Conservation (phyloP, 2,797 vertebrate species). For the Brotogeris chrysoptera region DNA sequence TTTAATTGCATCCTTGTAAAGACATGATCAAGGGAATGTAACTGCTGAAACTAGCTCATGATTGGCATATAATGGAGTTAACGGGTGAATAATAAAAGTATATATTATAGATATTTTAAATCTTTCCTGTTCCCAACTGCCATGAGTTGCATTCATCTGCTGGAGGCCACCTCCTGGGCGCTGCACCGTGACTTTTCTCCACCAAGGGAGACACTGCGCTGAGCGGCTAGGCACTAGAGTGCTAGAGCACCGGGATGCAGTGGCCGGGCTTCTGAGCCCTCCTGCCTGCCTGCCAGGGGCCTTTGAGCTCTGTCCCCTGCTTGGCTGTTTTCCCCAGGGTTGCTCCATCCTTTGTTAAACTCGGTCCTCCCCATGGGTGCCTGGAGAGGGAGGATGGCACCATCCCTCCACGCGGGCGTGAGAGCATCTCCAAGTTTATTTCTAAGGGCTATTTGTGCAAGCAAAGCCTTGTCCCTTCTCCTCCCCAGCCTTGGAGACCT, state of each 20-base stretch:
- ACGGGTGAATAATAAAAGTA: constrained; percentile 85
- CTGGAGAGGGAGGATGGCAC: background rate
- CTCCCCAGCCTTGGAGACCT: background rate
- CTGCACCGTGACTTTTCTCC: background rate
- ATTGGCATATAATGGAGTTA: constrained; percentile 81
- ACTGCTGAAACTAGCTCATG: constrained; percentile 78
- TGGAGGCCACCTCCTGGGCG: background rate
- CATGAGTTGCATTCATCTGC: constrained; percentile 16
- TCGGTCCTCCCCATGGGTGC: background rate
- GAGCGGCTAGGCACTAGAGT: background rate
- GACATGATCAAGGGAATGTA: constrained; percentile 77
- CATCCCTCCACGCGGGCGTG: accelerated
- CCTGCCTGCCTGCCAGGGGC: background rate
- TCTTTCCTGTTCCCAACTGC: constrained; percentile 72
- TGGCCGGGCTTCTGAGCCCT: background rate
- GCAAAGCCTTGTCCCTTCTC: constrained; percentile 43
- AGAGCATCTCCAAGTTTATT: background rate
- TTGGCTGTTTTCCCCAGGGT: background rate
- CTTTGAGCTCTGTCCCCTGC: background rate
- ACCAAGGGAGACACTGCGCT: background rate
- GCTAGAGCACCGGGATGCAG: background rate
- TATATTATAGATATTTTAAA: constrained; percentile 84
- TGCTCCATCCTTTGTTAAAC: background rate
- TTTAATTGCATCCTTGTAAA: constrained; percentile 68
- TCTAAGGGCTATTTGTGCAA: constrained; percentile 50